A percentile compares a stretch with the other conserved stretches of the same genome.
These are phyloP conservation scores for Hemitrygon akajei DNA, from an alignment of 2,797 vertebrate species.

Conservation along the genomic window DNA sequence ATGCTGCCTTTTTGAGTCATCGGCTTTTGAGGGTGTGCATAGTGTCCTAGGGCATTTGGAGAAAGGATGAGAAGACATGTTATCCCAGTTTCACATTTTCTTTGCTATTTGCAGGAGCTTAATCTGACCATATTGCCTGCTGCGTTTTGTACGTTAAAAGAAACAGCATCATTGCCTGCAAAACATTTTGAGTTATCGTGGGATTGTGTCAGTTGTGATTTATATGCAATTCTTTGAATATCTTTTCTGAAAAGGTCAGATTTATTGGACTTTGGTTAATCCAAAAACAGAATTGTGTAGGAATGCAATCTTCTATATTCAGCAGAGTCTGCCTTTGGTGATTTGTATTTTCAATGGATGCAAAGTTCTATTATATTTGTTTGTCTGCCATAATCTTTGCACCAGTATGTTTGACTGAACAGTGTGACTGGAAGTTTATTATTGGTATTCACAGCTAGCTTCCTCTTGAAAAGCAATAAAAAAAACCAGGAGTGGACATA, in stretches of 20 bases:
- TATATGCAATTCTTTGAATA: not conserved
- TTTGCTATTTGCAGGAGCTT: not conserved
- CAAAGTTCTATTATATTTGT: not conserved
- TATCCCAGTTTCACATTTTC: too few species aligned
- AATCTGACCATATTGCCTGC: not conserved
- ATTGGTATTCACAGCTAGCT: not conserved
- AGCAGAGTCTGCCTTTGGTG: not conserved
- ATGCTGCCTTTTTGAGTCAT: too few species aligned
- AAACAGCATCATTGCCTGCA: not conserved
- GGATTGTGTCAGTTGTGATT: not conserved
- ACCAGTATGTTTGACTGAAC: conserved; percentile 3
- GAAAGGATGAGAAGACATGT: too few species aligned
- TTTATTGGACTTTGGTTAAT: not conserved
- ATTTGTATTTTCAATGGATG: not conserved
- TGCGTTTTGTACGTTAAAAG: too few species aligned
- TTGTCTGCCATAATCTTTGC: not conserved
- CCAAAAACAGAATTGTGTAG: not conserved
- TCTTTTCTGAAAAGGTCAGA: not conserved
- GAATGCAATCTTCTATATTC: not conserved
- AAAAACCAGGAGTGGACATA: too few species aligned
- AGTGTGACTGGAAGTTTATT: not conserved
- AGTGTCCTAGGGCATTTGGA: too few species aligned
- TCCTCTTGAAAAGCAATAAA: not conserved
- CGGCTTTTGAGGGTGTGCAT: too few species aligned
- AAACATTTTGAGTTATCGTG: not conserved